Evolutionary conservation across 2,888 invertebrate genomes (phyloP).

Genomic region (Aphidoletes aphidimyza): DNA sequence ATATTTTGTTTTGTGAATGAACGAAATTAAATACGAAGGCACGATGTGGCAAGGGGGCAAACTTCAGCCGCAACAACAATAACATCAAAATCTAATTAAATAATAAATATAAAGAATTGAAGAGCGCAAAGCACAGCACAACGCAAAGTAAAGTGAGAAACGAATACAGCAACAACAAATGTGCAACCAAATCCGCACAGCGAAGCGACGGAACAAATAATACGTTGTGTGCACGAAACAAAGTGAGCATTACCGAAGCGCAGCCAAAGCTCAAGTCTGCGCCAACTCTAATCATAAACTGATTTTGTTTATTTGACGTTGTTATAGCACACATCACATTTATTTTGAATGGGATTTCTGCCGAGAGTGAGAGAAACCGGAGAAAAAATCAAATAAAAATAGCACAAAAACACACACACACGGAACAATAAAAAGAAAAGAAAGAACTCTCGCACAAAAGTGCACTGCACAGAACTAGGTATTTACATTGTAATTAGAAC

Average conservation of each 20-base stretch:
- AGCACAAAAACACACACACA: neutral
- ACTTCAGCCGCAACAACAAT: constrained; percentile 28
- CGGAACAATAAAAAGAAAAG: neutral
- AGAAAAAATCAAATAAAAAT: neutral
- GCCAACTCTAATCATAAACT: constrained; percentile 40
- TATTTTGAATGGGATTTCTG: neutral
- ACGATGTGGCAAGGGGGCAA: neutral
- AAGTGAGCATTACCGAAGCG: constrained; percentile 39
- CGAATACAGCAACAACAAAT: neutral
- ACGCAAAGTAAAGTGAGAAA: neutral
- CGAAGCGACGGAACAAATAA: constrained; percentile 17
- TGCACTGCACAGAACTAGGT: constrained; percentile 5
- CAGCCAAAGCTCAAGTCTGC: neutral
- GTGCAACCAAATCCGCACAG: neutral
- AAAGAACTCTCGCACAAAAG: constrained; percentile 11
- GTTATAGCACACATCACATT: constrained; percentile 11
- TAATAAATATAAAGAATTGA: constrained; percentile 26
- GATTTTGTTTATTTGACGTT: constrained; percentile 46
- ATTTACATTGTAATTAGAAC: constrained; percentile 49
- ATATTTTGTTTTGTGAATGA: constrained; percentile 40
- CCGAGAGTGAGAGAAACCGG: neutral
- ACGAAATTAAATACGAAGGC: constrained; percentile 5
- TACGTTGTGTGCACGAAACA: constrained; percentile 30
- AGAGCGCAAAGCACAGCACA: neutral
- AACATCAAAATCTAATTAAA: constrained; percentile 45